Base-by-base conservation (phyloP, 2,113 vertebrate genomes). In the Brachyhypopomus gauderio region DNA sequence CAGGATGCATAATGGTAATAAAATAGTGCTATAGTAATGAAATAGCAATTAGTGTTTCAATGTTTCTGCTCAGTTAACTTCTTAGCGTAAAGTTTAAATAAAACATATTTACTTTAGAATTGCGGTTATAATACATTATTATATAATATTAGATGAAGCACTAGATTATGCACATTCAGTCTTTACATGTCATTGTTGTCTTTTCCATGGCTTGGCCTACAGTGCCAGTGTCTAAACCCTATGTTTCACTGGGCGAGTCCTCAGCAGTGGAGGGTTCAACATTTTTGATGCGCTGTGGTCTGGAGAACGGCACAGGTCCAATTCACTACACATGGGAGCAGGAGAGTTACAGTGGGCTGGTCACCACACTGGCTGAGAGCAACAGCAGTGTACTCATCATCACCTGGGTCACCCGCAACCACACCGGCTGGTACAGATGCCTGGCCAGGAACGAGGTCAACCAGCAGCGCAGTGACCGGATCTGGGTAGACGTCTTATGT, bases 401-500 rank as follows among this genome's bases (percentile, higher is more conserved):
- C 85, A 91, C 90, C 0, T 82, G 92, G 0, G 85, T 95, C 72
- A 94, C 89, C 85, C 92, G 96, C 4, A 94, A 92, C 60, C 92
- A 96, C 86, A 91, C 92, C 0, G 96, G 96, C 79, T 97, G 95
- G 95, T 98, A 95, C 62, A 0, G 78, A 36, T 97, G 97, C 86
- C 90, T 89, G 0, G 95, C 87, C 76, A 82, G 45, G 82, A 97
- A 97, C 0, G 64, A 91, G 0, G 93, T 97, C 89, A 97, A 95
- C 92, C 88, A 86, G 27, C 89, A 86, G 84, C 93, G 72, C 88
- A 97, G 96, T 0, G 92, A 95, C 1, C 75, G 83, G 0, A 41
- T 92, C 87, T 94, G 94, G 92, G 88, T 97, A 36, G 93, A 98
- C 20, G 90, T 95, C 19, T 89, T 95, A 84, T 98, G 97, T 97